Base-by-base conservation (phyloP, 1,140 invertebrate species). In the Drosophila malerkotliana region DNA sequence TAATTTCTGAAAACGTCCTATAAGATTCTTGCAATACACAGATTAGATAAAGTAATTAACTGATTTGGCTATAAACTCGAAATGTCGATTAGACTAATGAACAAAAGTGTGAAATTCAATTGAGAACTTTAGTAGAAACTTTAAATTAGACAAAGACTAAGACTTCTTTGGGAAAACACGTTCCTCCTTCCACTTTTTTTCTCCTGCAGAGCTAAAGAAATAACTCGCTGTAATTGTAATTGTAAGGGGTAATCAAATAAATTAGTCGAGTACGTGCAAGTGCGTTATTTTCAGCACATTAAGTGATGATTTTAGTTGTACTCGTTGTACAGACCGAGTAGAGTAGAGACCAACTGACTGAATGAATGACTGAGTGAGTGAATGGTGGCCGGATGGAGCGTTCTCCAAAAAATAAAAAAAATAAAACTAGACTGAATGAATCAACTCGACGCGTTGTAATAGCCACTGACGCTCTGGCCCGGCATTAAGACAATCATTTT, bases 401-500 rank as follows among this genome's bases (percentile, higher is more conserved):
- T 53, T 58, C 52, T 53, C 53, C 32, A 51, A 67, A 45, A 69
- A 37, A 56, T 57, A 62, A 49, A 48, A 10, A 30, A 10, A 44
- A 37, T 6, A 28, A 28, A 73, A 68, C 54, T 63, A 45, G 59
- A 79, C 69, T 74, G 69, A 73, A 63, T 73, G 68, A 81, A 77
- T 82, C 72, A 83, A 84, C 81, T 85, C 55, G 68, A 66, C 67
- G 74, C 64, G 48, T 62, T 82, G 62, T 81, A 76, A 80, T 72
- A 58, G 66, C 61, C 68, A 52, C 61, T 73, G 71, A 47, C 24
- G 75, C 44, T 53, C 45, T 66, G 62, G 39, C 47, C 47, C 58
- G 63, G 52, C 78, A 87, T 82, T 82, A 82, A 81, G 83, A 87
- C 82, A 87, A 87, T 87, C 78, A 87, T 87, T 87, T 87, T 87